A percentile compares a stretch with the other conserved stretches of the same genome.
Conservation (phyloP, 2,113 vertebrate genomes). For the Cyprinodon variegatus region DNA sequence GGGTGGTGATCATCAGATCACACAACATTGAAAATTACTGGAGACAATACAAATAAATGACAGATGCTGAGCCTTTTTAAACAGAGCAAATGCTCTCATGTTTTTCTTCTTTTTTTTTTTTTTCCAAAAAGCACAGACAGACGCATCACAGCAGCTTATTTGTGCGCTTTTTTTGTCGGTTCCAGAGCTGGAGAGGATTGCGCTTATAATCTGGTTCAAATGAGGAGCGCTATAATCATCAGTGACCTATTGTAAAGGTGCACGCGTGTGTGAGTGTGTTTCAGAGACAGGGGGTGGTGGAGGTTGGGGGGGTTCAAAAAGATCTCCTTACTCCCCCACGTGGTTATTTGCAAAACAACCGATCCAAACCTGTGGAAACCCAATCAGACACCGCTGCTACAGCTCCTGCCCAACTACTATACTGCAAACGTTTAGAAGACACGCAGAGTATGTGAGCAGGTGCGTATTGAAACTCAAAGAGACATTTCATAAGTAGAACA, state of each 20-base stretch:
- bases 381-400: conserved; percentile 71
- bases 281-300: conserved; percentile 20
- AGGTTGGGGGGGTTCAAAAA: conserved; percentile 55
- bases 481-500: conserved; percentile 64
- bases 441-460: conserved; percentile 27
- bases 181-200: conserved; percentile 37
- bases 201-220: conserved; percentile 70
- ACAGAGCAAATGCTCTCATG: conserved; percentile 51
- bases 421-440: conserved; percentile 33
- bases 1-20: conserved; percentile 69
- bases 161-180: conserved; percentile 50
- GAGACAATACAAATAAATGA: conserved; percentile 70
- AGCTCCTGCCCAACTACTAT: conserved; percentile 49
- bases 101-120: conserved; percentile 50
- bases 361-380: conserved; percentile 75
- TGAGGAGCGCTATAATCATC: conserved; percentile 68
- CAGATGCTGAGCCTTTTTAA: conserved; percentile 55
- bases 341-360: conserved; percentile 83
- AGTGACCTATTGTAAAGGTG: conserved; percentile 74
- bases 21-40: conserved; percentile 65
- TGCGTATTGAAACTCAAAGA: conserved; percentile 48
- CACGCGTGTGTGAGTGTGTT: conserved; percentile 39
- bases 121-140: conserved; percentile 25
- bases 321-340: conserved; percentile 85
- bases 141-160: conserved; percentile 46